Base-by-base conservation (phyloP, 2,888 invertebrate genomes). In the Agriopis leucophaearia region DNA sequence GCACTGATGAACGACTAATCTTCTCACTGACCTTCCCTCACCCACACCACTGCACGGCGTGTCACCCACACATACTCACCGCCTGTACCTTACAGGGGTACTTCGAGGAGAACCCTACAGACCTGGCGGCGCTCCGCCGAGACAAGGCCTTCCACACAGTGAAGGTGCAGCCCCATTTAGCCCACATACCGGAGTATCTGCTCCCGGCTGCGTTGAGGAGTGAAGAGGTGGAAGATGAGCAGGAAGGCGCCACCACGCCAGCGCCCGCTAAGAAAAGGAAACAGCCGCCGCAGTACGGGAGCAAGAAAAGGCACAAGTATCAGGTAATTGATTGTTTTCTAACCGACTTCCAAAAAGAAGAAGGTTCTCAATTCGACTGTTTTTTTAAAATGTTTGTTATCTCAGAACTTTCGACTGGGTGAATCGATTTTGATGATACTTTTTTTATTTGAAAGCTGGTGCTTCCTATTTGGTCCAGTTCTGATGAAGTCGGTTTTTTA, bases 161-260 rank as follows among this genome's bases (percentile, higher is more conserved):
- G 0, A 96, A 96, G 84, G 91, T 97, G 9, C 98, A 98, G 83
- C 95, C 96, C 0, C 99, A 99, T 88, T 89, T 99, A 71, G 95
- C 97, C 36, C 96, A 99, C 86, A 97, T 99, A 0, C 99, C 99
- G 0, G 98, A 98, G 61, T 99, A 99, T 85, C 96, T 98, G 75
- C 94, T 98, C 0, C 98, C 98, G 0, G 95, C 96, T 0, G 96
- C 97, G 0, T 87, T 98, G 56, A 96, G 97, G 82, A 95, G 94
- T 70, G 90, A 97, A 16, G 94, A 95, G 7, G 94, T 74, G 8
- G 94, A 95, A 35, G 86, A 84, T 4, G 85, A 60, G 13, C 82
- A 78, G 58, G 89, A 54, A 8, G 42, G 73, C 1, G 73, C 75
- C 8, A 69, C 75, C 0, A 75, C 78, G 4, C 77, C 80, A 1